Conservation (phyloP, 2,797 vertebrate species). For the Sorex maritimensis region DNA sequence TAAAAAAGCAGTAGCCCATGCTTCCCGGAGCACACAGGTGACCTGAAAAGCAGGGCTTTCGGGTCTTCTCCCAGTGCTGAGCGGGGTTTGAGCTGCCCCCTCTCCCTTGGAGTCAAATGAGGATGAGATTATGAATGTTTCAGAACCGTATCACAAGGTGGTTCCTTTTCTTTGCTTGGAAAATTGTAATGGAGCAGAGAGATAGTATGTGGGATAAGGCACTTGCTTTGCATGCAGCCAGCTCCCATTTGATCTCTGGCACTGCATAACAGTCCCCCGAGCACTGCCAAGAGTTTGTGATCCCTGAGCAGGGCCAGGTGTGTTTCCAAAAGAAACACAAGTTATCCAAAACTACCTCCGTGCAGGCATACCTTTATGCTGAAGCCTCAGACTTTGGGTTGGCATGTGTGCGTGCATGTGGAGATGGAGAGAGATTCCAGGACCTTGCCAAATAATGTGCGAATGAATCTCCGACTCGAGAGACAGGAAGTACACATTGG, state of each 20-base stretch:
- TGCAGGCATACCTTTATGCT: too few relatives aligned
- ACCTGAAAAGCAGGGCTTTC: not conserved
- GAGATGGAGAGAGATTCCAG: not conserved
- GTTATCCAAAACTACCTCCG: too few relatives aligned
- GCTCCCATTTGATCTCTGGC: too few relatives aligned
- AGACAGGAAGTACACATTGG: not conserved
- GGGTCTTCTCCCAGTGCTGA: not conserved
- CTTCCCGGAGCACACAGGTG: not conserved
- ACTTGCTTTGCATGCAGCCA: too few relatives aligned
- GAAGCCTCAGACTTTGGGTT: too few relatives aligned
- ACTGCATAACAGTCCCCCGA: too few relatives aligned
- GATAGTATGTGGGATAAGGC: too few relatives aligned
- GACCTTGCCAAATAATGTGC: constrained; percentile 31
- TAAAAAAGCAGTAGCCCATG: not conserved
- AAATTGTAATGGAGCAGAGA: not conserved
- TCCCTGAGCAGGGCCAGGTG: not conserved
- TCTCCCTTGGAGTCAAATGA: not conserved
- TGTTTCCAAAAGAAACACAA: too few relatives aligned
- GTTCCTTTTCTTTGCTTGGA: not conserved
- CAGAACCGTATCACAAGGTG: not conserved
- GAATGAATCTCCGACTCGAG: not conserved
- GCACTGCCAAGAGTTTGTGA: not conserved
- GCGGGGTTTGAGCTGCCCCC: not conserved
- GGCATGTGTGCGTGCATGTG: not conserved
- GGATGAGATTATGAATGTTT: not conserved